Evolutionary conservation across 2,113 vertebrate genomes (phyloP).

Genomic region (Dromaius novaehollandiae): DNA sequence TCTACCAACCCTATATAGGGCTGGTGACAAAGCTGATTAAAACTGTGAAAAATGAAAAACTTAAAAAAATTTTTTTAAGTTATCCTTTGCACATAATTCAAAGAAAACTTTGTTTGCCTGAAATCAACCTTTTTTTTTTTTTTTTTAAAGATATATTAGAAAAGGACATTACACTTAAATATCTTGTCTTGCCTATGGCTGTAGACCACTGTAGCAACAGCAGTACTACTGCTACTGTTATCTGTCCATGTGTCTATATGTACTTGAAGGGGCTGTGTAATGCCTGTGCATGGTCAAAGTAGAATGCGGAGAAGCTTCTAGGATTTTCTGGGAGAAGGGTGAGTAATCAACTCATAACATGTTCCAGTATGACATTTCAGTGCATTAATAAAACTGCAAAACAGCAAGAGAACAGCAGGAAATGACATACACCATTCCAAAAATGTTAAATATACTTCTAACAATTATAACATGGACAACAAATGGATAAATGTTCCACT

Average conservation of each 20-base stretch:
- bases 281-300: neutral
- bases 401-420: neutral
- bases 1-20: neutral
- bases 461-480: neutral
- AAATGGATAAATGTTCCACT: neutral
- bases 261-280: neutral
- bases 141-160: neutral
- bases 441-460: neutral
- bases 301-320: neutral
- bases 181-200: neutral
- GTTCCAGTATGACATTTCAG: neutral
- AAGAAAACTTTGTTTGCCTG: neutral
- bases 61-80: neutral
- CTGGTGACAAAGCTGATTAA: neutral
- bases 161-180: neutral
- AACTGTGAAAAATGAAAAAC: neutral
- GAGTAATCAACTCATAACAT: neutral
- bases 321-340: neutral
- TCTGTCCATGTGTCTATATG: neutral
- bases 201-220: neutral
- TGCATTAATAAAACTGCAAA: neutral
- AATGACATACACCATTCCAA: neutral
- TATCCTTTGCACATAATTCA: neutral
- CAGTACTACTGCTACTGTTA: neutral
- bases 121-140: neutral